Base-by-base conservation (phyloP, 2,797 vertebrate species). In the Crax fasciolata region DNA sequence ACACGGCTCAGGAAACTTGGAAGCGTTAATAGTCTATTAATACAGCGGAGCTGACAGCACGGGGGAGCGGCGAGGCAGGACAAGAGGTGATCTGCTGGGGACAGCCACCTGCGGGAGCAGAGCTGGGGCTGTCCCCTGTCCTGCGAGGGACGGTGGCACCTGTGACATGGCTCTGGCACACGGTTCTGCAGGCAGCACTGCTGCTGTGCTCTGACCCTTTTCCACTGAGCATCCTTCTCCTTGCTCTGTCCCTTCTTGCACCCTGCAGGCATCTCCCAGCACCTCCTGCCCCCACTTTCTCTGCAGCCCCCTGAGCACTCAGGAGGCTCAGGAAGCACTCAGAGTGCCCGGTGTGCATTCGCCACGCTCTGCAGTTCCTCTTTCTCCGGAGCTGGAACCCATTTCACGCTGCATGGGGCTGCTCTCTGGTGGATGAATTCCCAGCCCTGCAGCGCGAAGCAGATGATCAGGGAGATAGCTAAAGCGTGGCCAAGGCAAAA, bases 11-110 rank as follows among this genome's bases (percentile, higher is more conserved):
- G 94, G 94, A 97, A 96, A 87, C 80, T 95, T 73, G 65, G 92
- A 94, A 87, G 79, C 86, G 82, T 96, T 96, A 95, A 96, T 77
- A 95, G 95, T 84, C 97, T 96, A 88, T 97, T 97, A 97, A 97
- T 95, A 94, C 4, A 90, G 39, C 0, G 1, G 39, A 72, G 90
- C 77, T 90, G 90, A 95, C 95, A 96, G 92, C 89, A 74, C 57
- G 32, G 85, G 76, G 82, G 89, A 94, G 41, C 62, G 92, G 84
- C 90, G 87, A 35, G 77, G 41, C 30, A 76, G 80, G 84, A 79
- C 30, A 23, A 46, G 4, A 38, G 3, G 2, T 51, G 52, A 58
- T 44, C 27, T 70, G 48, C 77, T 46, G 8, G 51, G 48, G 58
- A 78, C 1, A 41, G 51, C 46, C 74, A 71, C 79, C 72, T 43